A percentile compares a stretch with the other conserved stretches of the same genome.
These are phyloP conservation scores for Delphinus delphis DNA, from an alignment of 2,113 vertebrate genomes.

Conservation along the genomic window DNA sequence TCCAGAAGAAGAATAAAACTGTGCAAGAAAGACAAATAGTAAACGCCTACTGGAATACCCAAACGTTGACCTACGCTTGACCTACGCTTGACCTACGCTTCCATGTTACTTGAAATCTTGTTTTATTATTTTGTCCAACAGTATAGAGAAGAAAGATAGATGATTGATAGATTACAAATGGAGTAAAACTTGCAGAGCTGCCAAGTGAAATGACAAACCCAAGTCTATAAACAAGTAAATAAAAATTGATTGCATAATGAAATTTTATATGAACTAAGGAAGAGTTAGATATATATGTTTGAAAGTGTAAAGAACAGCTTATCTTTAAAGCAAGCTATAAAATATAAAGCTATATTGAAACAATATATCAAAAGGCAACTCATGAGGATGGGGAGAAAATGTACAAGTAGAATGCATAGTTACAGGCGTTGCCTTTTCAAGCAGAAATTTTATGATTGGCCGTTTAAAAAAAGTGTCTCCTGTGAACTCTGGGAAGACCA, in stretches of 20 bases:
- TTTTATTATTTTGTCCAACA: background rate
- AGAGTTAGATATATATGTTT: background rate
- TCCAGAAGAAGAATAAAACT: background rate
- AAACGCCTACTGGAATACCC: background rate
- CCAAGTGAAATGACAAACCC: background rate
- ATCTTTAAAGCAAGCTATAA: constrained; percentile 27
- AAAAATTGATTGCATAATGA: background rate
- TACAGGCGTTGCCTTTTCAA: background rate
- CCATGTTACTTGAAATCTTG: background rate
- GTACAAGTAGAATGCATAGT: background rate
- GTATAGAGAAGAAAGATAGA: background rate
- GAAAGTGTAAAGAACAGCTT: background rate
- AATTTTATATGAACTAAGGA: constrained; percentile 25
- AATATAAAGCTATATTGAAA: constrained; percentile 1
- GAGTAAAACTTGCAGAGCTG: background rate
- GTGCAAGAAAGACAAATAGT: background rate
- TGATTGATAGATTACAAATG: background rate
- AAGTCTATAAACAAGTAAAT: constrained; percentile 18
- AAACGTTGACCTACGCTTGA: background rate
- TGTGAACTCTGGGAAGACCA: background rate
- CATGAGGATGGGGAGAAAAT: background rate
- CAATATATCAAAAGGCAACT: constrained; percentile 10
- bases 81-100: background rate
- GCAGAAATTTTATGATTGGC: background rate
- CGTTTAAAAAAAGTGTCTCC: background rate